Conservation (phyloP, 2,113 vertebrate genomes). For the Diadophis punctatus region DNA sequence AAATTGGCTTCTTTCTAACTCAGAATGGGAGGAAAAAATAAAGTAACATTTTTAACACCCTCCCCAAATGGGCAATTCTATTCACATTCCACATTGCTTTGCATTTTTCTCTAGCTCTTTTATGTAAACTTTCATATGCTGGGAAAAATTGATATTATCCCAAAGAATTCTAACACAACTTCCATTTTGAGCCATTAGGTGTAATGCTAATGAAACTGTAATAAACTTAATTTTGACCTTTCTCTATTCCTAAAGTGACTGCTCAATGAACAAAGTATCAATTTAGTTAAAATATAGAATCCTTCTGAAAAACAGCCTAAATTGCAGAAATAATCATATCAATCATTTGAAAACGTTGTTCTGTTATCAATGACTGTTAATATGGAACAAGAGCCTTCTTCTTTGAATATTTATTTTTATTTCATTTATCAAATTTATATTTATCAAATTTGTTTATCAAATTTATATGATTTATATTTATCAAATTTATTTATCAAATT, state of each 20-base stretch:
- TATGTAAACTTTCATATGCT: not conserved
- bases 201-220: not conserved
- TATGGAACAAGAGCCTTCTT: not conserved
- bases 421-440: not conserved
- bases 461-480: too few relatives aligned
- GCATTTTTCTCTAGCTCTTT: not conserved
- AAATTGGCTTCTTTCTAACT: constrained; percentile 37
- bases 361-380: not conserved
- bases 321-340: not conserved
- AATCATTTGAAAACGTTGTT: not conserved
- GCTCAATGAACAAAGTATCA: not conserved
- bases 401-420: not conserved
- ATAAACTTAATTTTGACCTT: not conserved
- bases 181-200: not conserved
- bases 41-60: not conserved
- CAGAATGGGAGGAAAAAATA: constrained; percentile 24
- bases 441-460: not conserved
- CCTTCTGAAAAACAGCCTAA: not conserved
- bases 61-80: not conserved
- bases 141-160: not conserved
- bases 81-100: not conserved
- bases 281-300: not conserved
- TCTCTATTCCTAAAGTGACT: not conserved
- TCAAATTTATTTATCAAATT: not conserved
- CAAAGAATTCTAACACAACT: not conserved